Percentiles rank a stretch among this genome's conserved stretches.
Conservation (phyloP, 2,113 vertebrate species). For the Gopherus evgoodei region DNA sequence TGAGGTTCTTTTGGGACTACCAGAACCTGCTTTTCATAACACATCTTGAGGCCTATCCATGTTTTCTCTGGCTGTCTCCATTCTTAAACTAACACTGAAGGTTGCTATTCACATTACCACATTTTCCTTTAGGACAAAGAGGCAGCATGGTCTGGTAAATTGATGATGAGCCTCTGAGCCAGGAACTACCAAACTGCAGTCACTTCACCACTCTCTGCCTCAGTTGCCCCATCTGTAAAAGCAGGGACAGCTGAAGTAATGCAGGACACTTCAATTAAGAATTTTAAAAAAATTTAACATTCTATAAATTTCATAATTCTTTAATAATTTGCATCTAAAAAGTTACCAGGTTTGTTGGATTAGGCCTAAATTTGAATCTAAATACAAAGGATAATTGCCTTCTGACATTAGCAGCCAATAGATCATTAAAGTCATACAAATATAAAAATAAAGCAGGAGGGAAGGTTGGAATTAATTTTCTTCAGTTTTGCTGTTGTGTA, state of each 20-base stretch:
- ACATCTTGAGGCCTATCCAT: fast-evolving
- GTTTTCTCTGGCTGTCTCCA: fast-evolving
- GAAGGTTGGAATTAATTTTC: neutral
- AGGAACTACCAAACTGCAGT: neutral
- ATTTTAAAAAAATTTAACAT: neutral
- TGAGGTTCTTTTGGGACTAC: neutral
- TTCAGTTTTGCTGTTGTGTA: neutral
- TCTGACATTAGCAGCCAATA: neutral
- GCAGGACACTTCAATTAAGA: neutral
- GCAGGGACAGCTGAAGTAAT: neutral
- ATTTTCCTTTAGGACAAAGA: neutral
- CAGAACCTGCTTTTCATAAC: fast-evolving
- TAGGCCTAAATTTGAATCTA: neutral
- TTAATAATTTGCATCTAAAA: neutral
- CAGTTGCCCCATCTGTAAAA: neutral
- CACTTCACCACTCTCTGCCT: neutral
- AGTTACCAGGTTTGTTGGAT: neutral
- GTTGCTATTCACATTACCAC: neutral
- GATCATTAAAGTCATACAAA: neutral
- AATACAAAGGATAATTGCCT: neutral
- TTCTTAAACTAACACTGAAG: neutral
- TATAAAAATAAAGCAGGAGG: neutral
- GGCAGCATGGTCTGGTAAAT: neutral
- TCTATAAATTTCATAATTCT: neutral
- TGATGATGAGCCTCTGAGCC: neutral